phyloP scores from a whole-genome alignment of 2,888 invertebrate genomes.

The Augiades crinisus region DNA sequence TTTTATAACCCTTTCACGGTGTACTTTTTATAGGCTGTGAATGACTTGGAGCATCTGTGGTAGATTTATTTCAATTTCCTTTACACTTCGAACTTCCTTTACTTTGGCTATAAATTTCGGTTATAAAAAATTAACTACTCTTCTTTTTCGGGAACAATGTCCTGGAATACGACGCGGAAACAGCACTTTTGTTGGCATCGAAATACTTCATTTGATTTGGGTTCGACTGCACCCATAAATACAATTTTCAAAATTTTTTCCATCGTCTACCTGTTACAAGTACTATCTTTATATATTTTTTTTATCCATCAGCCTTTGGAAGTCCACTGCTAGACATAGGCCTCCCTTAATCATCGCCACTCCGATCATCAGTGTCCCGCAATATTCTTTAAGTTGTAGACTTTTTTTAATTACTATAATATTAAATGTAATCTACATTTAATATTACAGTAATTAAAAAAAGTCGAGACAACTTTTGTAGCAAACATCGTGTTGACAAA shows the following conservation, averaged over 20 bases:
- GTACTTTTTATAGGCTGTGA: conserved; percentile 68
- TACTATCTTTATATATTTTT: too few relatives aligned
- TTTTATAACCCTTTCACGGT: conserved; percentile 66
- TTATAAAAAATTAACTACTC: conserved; percentile 65
- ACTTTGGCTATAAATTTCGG: conserved; percentile 58
- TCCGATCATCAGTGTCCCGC: too few relatives aligned
- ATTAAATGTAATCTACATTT: not conserved
- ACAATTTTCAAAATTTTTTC: too few relatives aligned
- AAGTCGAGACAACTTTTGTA: conserved; percentile 1
- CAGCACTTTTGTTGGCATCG: conserved; percentile 14
- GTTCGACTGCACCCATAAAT: not conserved
- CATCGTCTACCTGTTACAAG: too few relatives aligned
- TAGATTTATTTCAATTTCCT: conserved; percentile 75
- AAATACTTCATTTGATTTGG: not conserved
- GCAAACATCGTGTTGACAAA: conserved; percentile 36
- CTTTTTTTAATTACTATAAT: conserved; percentile 9
- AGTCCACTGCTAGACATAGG: too few relatives aligned
- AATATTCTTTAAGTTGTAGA: too few relatives aligned
- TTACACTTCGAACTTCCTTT: conserved; percentile 70
- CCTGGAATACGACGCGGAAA: conserved; percentile 38
- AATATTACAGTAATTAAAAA: conserved; percentile 14
- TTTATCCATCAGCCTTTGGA: too few relatives aligned
- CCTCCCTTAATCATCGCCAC: too few relatives aligned
- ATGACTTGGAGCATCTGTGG: conserved; percentile 73
- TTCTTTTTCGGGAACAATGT: conserved; percentile 51